Conservation (phyloP, 2,113 vertebrate genomes). For the Varanus komodoensis region DNA sequence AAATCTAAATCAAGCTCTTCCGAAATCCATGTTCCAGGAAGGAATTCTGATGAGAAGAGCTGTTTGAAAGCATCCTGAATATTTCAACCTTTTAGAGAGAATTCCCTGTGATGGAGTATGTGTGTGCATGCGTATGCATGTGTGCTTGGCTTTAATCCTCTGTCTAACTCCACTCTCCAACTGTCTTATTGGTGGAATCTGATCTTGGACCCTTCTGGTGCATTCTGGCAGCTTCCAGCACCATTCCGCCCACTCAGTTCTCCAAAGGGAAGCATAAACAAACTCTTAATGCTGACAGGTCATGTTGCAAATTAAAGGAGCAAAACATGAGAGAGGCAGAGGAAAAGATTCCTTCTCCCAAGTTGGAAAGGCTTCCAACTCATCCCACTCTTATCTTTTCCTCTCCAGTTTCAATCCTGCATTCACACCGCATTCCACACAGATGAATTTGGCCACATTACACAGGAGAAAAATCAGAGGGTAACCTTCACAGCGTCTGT, state of each 20-base stretch:
- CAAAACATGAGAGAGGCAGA: slow-evolving; percentile 26
- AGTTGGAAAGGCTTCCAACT: slow-evolving; percentile 12
- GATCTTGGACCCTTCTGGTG: slow-evolving; percentile 46
- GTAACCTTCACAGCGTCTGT: background rate
- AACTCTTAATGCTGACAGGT: slow-evolving; percentile 59
- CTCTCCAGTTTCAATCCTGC: too few relatives aligned
- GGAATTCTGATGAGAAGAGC: too few relatives aligned
- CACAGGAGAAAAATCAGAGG: background rate
- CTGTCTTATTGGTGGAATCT: slow-evolving; percentile 64
- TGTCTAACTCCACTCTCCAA: slow-evolving; percentile 67
- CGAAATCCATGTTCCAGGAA: too few relatives aligned
- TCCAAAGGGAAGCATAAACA: slow-evolving; percentile 63
- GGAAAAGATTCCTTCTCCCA: background rate
- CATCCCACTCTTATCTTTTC: slow-evolving; percentile 11
- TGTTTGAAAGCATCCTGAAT: background rate
- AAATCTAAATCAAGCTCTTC: background rate
- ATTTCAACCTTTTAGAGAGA: background rate
- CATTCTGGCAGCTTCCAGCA: slow-evolving; percentile 56
- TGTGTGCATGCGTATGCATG: background rate
- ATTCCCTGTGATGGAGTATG: background rate
- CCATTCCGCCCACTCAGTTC: slow-evolving; percentile 13
- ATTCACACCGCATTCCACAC: background rate
- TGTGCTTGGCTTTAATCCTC: slow-evolving; percentile 61
- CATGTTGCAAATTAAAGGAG: slow-evolving; percentile 25
- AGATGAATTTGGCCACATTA: background rate